A percentile compares a stretch with the other conserved stretches of the same genome.
phyloP scores from a whole-genome alignment of 2,888 invertebrate species.

The Tridacna gigas region DNA sequence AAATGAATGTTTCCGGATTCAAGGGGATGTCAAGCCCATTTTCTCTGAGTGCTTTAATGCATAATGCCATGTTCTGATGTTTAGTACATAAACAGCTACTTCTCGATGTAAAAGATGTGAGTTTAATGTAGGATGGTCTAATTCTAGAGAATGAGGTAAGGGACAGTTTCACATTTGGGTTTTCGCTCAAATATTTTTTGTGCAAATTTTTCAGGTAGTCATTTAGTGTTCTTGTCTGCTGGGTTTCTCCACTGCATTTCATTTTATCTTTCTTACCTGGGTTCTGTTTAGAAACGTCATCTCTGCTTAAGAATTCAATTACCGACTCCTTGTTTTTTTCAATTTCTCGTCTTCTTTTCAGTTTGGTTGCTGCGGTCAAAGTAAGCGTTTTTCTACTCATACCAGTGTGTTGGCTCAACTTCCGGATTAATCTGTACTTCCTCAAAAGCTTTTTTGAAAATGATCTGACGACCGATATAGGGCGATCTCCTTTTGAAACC shows the following conservation, averaged over 20 bases:
- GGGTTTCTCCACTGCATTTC: too few species aligned
- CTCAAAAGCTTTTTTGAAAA: too few species aligned
- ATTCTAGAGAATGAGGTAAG: conserved; percentile 37
- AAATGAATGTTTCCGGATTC: conserved; percentile 37
- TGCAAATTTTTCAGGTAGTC: too few species aligned
- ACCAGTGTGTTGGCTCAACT: too few species aligned
- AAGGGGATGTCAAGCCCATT: conserved; percentile 16
- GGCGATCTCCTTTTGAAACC: too few species aligned
- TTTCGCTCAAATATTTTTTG: conserved; percentile 36
- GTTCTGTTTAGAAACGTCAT: conserved; percentile 39
- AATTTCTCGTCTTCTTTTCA: neutral
- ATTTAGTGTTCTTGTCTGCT: too few species aligned
- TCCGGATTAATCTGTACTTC: too few species aligned
- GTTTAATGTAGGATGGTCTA: conserved; percentile 28
- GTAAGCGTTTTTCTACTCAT: too few species aligned
- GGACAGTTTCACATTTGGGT: conserved; percentile 28
- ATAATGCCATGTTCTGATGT: conserved; percentile 40
- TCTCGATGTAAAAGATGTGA: conserved; percentile 29
- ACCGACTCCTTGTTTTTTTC: conserved; percentile 20
- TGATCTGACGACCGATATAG: too few species aligned
- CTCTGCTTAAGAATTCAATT: conserved; percentile 32
- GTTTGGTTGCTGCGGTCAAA: neutral
- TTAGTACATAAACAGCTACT: conserved; percentile 43
- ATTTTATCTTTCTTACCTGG: conserved; percentile 41
- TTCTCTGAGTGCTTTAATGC: conserved; percentile 11